Evolutionary conservation across 2,888 invertebrate genomes (phyloP).

Genomic region (Eupelmus urozonus): DNA sequence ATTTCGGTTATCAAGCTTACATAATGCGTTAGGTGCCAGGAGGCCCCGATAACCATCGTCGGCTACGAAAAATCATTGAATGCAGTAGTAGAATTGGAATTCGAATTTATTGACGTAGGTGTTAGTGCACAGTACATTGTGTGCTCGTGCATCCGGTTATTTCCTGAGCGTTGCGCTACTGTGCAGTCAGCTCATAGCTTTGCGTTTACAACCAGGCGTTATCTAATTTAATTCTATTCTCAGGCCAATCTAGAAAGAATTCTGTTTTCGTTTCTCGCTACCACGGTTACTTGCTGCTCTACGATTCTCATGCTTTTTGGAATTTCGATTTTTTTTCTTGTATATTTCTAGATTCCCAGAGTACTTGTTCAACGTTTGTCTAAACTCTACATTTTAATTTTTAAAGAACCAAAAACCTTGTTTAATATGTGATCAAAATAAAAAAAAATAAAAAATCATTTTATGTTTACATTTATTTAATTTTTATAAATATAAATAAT

Average conservation of each 20-base stretch:
- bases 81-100: constrained; percentile 8
- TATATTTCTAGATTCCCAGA: not conserved
- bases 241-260: constrained; percentile 4
- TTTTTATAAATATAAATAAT: no score
- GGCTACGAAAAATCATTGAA: not conserved
- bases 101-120: constrained; percentile 42
- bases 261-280: not conserved
- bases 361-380: no score
- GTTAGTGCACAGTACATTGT: not conserved
- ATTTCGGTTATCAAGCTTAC: no score
- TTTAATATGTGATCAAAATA: no score
- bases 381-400: no score
- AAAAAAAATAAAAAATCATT: no score
- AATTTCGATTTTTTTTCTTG: not conserved
- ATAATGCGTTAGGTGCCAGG: no score
- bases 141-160: not conserved
- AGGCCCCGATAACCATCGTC: no score
- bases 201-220: not conserved
- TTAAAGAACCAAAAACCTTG: no score
- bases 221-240: constrained; percentile 22
- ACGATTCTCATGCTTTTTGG: not conserved
- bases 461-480: no score
- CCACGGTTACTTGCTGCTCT: not conserved
- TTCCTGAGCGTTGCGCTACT: constrained; percentile 45
- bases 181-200: constrained; percentile 28